These are phyloP conservation scores for Ceratosolen solmsi DNA, from an alignment of 1,140 invertebrate genomes.

Conservation along the genomic window DNA sequence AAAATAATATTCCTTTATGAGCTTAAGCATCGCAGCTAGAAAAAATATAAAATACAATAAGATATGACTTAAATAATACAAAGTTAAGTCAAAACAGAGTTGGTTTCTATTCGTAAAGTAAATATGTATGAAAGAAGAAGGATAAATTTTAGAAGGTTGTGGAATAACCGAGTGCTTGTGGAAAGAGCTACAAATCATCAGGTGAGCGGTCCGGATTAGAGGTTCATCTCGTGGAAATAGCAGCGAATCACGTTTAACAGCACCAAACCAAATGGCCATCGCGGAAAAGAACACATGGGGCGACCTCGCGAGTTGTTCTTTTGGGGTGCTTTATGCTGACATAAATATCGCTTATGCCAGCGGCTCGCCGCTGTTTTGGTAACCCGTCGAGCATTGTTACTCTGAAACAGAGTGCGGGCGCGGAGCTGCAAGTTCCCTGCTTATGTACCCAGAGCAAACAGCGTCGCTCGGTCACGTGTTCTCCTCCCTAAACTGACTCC, in stretches of 20 bases:
- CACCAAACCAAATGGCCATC: conserved; percentile 53
- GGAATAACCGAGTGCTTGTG: neutral
- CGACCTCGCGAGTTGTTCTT: conserved; percentile 64
- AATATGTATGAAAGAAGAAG: neutral
- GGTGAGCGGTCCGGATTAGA: neutral
- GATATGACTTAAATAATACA: too few relatives aligned
- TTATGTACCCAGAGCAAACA: conserved; percentile 70
- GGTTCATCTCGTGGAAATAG: neutral
- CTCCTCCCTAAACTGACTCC: conserved; percentile 52
- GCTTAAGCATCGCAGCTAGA: too few relatives aligned
- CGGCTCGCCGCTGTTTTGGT: conserved; percentile 72
- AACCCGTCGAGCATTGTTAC: conserved; percentile 72
- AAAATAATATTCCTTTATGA: neutral
- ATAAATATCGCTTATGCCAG: conserved; percentile 74
- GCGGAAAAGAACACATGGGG: neutral
- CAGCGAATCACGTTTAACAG: conserved; percentile 53
- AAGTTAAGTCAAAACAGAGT: too few relatives aligned
- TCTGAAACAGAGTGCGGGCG: conserved; percentile 54
- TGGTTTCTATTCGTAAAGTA: neutral
- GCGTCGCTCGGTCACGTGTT: conserved; percentile 64
- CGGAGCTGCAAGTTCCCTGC: conserved; percentile 62
- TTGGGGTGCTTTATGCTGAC: conserved; percentile 72
- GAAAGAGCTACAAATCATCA: neutral
- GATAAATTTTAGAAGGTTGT: neutral
- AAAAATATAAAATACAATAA: too few relatives aligned